Evolutionary conservation across 1,140 invertebrate genomes (phyloP), one percentile per base, ranked within the genome.

Genomic region (Mylabris phalerata): DNA sequence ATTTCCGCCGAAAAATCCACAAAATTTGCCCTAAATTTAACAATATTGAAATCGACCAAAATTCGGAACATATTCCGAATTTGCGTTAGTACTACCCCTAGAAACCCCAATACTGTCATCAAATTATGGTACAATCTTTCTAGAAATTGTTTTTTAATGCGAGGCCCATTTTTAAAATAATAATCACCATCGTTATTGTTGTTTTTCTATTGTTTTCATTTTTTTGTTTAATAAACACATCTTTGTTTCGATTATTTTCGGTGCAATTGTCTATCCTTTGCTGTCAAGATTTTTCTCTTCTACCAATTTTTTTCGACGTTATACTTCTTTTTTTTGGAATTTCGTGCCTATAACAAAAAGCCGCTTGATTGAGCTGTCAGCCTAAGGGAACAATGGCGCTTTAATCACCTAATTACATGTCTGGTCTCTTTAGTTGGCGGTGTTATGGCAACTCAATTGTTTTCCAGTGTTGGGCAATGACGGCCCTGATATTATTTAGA

Each of bases 341-440:
- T 55, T 55, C 32, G 44, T 55, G 40, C 38, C 44, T 48, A 63
- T 7, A 32, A 67, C 63, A 67, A 67, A 67, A 63, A 65, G 61
- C 63, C 57, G 56, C 57, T 62, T 67, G 65, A 67, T 67, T 67
- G 65, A 67, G 65, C 65, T 67, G 65, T 67, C 65, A 67, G 65
- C 65, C 63, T 26, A 26, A 59, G 60, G 62, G 58, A 67, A 67
- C 65, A 65, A 65, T 65, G 61, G 60, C 60, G 58, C 59, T 67
- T 65, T 67, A 67, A 67, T 67, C 65, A 67, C 61, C 65, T 67
- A 67, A 67, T 67, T 67, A 67, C 63, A 67, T 62, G 65, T 67
- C 65, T 67, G 62, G 59, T 49, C 57, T 63, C 61, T 66, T 61
- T 66, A 63, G 61, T 66, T 63, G 57, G 51, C 62, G 59, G 62